Base-by-base conservation (phyloP, 2,113 vertebrate species). In the Isichthys henryi region DNA sequence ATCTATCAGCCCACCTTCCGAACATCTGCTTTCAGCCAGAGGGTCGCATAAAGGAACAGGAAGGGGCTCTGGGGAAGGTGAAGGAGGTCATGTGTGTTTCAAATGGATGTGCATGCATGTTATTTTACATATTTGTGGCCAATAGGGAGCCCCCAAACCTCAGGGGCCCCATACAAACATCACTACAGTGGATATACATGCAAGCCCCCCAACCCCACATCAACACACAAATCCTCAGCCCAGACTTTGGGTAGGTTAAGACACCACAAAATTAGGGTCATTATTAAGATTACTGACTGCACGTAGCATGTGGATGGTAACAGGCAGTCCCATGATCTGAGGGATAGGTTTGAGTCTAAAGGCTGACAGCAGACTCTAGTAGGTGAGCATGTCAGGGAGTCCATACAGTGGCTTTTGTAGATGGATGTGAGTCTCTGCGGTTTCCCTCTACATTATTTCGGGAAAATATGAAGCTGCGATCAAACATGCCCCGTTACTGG, bases 1-100 rank as follows among this genome's bases (percentile, higher is more conserved):
- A 89, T 89, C 19, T 89, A 89, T 53, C 74, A 83, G 50, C 48
- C 17, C 74, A 56, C 70, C 50, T 83, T 56, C 31, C 48, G 10
- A 27, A 56, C 50, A 66, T n/a, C 87, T 88, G 56, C 8, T 88
- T 88, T 43, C 53, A 45, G 7, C 50, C 31, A 21, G 5, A 58
- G 84, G 84, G 46, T 50, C 49, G 53, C 48, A 15, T 49, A 13
- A 2, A 53, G 85, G 48, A 49, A 27, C 21, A 19, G 77, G 39
- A 45, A 3, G 4, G 35, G 35, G 35, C 35, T 39, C 35, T 80
- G 31, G 31, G 35, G 35, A 39, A 17, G 31, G 35, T 7, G 35
- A 17, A 77, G 27, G n/a, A 39, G 74, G 35, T 19, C 35, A 43
- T 39, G n/a, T 77, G 35, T 43, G 74, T 17, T 77, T 77, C 35